Percentiles rank a stretch among this genome's conserved stretches.
phyloP scores from a whole-genome alignment of 2,888 invertebrate species.

The Polylopha cassiicola region DNA sequence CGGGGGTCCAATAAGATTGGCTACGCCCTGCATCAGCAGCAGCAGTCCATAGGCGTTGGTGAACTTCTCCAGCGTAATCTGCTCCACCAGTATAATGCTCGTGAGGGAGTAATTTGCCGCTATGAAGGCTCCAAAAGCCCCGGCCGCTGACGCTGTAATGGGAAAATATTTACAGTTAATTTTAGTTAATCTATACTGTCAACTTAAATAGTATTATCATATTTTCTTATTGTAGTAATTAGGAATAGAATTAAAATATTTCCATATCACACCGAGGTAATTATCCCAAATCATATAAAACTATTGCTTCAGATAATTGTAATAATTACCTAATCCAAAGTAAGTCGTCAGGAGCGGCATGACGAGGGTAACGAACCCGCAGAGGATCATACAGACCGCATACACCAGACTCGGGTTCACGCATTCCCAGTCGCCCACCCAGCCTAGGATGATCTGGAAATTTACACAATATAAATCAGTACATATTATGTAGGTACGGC shows the following conservation, averaged over 20 bases:
- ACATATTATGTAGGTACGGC: too few relatives aligned
- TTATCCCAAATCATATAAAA: background rate
- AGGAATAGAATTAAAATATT: too few relatives aligned
- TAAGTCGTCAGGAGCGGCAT: conserved; percentile 81
- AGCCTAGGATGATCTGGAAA: conserved; percentile 86
- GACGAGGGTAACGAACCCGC: conserved; percentile 81
- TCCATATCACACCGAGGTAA: too few relatives aligned
- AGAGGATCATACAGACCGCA: conserved; percentile 85
- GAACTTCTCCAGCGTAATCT: conserved; percentile 93
- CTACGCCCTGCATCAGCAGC: conserved; percentile 91
- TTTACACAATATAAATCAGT: too few relatives aligned
- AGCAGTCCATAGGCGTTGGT: conserved; percentile 94
- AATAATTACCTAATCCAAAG: conserved; percentile 53
- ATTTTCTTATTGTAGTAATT: too few relatives aligned
- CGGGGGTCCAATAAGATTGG: conserved; percentile 93
- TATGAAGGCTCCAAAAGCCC: conserved; percentile 92
- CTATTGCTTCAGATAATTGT: background rate
- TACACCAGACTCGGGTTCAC: conserved; percentile 88
- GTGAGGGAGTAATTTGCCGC: conserved; percentile 95
- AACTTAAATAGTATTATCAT: too few relatives aligned
- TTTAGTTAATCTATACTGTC: too few relatives aligned
- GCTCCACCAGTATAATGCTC: conserved; percentile 92
- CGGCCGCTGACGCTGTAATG: conserved; percentile 76
- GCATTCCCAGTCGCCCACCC: conserved; percentile 89
- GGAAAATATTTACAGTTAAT: too few relatives aligned